Conservation (phyloP, 2,888 invertebrate species). For the Caradrina clavipalpis region DNA sequence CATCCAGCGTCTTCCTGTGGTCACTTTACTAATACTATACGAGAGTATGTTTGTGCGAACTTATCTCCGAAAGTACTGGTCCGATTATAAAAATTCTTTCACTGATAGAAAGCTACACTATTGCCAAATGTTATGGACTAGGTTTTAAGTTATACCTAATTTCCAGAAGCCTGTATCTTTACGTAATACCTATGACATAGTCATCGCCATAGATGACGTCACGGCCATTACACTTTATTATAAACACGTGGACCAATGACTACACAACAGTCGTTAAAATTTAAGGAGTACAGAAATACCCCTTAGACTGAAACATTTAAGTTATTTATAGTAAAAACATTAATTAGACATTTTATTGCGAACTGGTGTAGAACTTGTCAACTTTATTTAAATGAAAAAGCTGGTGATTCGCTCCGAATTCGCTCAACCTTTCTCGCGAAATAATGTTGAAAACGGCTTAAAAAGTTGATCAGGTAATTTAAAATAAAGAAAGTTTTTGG, state of each 20-base stretch:
- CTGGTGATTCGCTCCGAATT: not conserved
- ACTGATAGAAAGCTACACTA: too few relatives aligned
- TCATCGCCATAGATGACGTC: not conserved
- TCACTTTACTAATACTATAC: too few relatives aligned
- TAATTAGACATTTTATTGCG: conserved; percentile 30
- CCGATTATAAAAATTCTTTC: too few relatives aligned
- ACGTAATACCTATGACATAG: not conserved
- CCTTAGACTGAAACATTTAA: conserved; percentile 25
- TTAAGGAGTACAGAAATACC: conserved; percentile 26
- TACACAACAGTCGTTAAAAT: conserved; percentile 28
- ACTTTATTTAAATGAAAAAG: conserved; percentile 6
- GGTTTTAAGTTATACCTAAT: too few relatives aligned
- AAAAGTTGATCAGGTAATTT: too few relatives aligned
- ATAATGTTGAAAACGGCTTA: too few relatives aligned
- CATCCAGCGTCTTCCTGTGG: too few relatives aligned
- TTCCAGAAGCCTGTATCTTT: not conserved
- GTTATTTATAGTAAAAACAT: conserved; percentile 34
- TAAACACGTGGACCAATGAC: conserved; percentile 32
- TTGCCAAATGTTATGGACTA: too few relatives aligned
- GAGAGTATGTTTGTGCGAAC: too few relatives aligned
- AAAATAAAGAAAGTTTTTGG: too few relatives aligned
- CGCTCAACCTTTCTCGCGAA: not conserved
- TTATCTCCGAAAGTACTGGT: too few relatives aligned
- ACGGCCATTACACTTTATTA: conserved; percentile 31
- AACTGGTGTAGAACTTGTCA: conserved; percentile 33